Conservation (phyloP, 92 coral and sea anemone genomes). For the Umimayanthus kanabou region DNA sequence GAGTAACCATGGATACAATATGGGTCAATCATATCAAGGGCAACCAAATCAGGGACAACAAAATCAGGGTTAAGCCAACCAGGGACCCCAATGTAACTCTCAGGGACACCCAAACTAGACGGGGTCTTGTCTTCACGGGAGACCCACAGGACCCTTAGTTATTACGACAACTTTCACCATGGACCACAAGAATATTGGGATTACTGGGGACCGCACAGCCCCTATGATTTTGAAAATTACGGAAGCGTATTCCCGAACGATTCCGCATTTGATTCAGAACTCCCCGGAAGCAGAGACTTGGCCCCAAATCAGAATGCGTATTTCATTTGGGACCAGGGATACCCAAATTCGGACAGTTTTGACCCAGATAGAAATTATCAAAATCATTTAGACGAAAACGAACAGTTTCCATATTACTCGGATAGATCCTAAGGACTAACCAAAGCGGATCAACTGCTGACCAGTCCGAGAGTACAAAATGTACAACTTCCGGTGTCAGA, state of each 20-base stretch:
- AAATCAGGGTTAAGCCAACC: not conserved
- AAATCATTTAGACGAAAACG: not conserved
- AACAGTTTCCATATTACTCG: too few species aligned
- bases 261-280: conserved; percentile 18
- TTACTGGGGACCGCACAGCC: not conserved
- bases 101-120: conserved; percentile 14
- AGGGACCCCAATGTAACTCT: not conserved
- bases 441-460: too few species aligned
- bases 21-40: not conserved
- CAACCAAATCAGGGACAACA: not conserved
- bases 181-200: not conserved
- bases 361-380: conserved; percentile 3
- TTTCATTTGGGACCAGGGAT: not conserved
- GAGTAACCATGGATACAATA: not conserved
- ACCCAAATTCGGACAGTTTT: not conserved
- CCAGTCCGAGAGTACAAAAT: too few species aligned
- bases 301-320: not conserved
- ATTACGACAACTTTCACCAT: not conserved
- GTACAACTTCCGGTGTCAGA: too few species aligned
- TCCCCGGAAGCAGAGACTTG: not conserved
- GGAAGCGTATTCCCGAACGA: conserved; percentile 29
- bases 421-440: too few species aligned
- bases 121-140: conserved; percentile 33
- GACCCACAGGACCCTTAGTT: conserved; percentile 33
- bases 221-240: conserved; percentile 15